Evolutionary conservation across 2,888 invertebrate genomes (phyloP).

Genomic region (Pemphredon lugubris): DNA sequence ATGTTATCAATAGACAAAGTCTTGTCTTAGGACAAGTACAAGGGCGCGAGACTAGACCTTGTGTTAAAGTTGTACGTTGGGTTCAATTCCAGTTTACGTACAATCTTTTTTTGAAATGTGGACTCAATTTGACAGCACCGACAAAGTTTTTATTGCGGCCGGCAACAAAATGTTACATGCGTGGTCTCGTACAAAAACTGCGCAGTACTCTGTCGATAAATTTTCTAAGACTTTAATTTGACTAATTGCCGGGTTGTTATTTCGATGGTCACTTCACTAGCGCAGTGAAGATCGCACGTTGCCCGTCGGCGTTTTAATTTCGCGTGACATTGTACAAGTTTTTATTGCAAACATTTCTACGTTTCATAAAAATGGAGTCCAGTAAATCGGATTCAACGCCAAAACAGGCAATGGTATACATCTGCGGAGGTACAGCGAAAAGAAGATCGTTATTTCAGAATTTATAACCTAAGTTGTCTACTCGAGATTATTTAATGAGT

Average conservation of each 20-base stretch:
- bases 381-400: conserved; percentile 82
- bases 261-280: background rate
- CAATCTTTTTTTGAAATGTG: no score
- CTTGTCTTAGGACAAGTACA: no score
- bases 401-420: conserved; percentile 96
- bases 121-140: no score
- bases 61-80: no score
- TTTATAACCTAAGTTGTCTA: conserved; percentile 53
- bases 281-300: background rate
- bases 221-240: background rate
- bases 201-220: conserved; percentile 1
- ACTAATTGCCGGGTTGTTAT: background rate
- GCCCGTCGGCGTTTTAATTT: background rate
- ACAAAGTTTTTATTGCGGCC: no score
- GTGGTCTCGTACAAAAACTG: no score
- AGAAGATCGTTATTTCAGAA: background rate
- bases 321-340: background rate
- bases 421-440: conserved; percentile 90
- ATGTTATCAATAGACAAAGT: no score
- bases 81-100: no score
- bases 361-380: conserved; percentile 43
- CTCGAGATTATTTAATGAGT: background rate
- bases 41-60: no score
- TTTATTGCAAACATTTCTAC: background rate
- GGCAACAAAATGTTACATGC: no score